Base-by-base conservation (phyloP, 1,140 invertebrate genomes). In the Zaprionus lachaisei region DNA sequence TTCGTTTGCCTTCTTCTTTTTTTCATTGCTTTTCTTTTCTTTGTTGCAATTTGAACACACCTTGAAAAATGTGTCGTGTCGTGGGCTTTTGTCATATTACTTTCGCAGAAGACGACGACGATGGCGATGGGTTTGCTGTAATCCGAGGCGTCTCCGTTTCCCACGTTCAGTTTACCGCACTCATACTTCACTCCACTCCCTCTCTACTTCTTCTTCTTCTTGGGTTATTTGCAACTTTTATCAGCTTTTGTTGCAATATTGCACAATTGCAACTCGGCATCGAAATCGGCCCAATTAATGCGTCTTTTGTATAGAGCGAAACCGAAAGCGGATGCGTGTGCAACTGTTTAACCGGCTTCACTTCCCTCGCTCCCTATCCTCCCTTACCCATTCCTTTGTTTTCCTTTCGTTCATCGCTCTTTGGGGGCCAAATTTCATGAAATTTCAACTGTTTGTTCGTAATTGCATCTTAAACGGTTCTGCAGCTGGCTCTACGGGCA, bases 131-230 rank as follows among this genome's bases (percentile, higher is more conserved):
- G 34, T 7, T 34, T 24, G 57, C 31, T 81, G 84, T 83, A 84
- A 89, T 77, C 67, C 54, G 85, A 89, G 60, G 81, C 85, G 84
- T 90, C 85, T 90, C 72, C 81, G 87, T 81, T 87, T 89, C 85
- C 72, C 84, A 89, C 84, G 81, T 73, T 72, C 55, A 64, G 11
- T 54, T 34, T 34, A 34, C 31, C 31, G 31, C 31, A 34, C 31
- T 34, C 6, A n/a, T n/a, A 44, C 41, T 17, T 9, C n/a, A 7
- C n/a, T 47, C 47, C 49, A 22, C 5, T 37, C 6, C 24, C 14
- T 44, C 44, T 24, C 15, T 57, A 24, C 44, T 51, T 44, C 38
- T n/a, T 34, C 37, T 37, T 15, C 14, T 80, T 63, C 38, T 81
- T 74, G 68, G 72, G 69, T 82, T 78, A 74, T 62, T 83, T 83